Base-by-base conservation (phyloP, 2,113 vertebrate genomes). In the Collichthys lucidus region DNA sequence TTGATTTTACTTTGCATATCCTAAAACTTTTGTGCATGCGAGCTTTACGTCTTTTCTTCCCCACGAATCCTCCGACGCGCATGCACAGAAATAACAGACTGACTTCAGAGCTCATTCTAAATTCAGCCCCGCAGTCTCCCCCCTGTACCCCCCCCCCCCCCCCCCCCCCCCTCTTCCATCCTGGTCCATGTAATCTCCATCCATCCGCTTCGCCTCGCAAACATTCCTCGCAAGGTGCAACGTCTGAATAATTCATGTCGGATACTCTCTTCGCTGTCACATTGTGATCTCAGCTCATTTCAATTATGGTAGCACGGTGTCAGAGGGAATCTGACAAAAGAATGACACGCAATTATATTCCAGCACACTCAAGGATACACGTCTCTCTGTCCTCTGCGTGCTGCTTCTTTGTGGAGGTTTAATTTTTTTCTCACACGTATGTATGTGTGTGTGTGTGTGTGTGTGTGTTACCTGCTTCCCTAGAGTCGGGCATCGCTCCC, bases 391-490 rank as follows among this genome's bases (percentile, higher is more conserved):
- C 69, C 70, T 89, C 69, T 68, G 35, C 61, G 15, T 35, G 20
- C 40, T 24, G 49, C 70, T 17, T 40, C n/a, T 60, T 19, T 31
- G 68, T 50, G 15, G 10, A 40, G 1, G 4, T 66, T 35, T 57
- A 47, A 20, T 63, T 55, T 62, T 63, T 55, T 62, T 12, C 1
- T 20, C 5, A 14, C 4, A 24, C 20, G 56, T 40, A 55, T 16
- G 47, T 49, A 20, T 52, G 53, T 57, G 68, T 10, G 5, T 11
- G 10, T 14, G 11, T 3, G 2, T 3, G 46, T 44, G 22, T 56
- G 55, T 4, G 53, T 57, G 72, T 4, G 7, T 78, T 95, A 97
- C 98, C 97, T 92, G 97, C 94, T 85, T 99, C 98, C 80, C 93
- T 95, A 53, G 97, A 96, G 73, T 98, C 97, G 0, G 95, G 44